Percentiles rank a stretch among this genome's conserved stretches.
These are phyloP conservation scores for Crotalus helleri DNA, from an alignment of 2,113 vertebrate species.

Conservation along the genomic window DNA sequence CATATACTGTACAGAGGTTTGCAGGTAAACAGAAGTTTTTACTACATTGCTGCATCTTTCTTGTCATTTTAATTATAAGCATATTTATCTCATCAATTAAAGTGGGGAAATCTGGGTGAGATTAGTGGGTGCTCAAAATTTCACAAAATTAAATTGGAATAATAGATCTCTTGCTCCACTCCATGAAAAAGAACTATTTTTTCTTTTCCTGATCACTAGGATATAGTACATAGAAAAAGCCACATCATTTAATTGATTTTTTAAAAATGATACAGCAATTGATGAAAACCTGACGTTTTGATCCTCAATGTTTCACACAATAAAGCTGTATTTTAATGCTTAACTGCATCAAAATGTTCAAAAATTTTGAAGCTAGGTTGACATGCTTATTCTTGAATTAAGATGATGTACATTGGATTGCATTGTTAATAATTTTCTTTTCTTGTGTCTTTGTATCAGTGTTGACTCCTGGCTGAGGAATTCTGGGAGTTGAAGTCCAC, in stretches of 20 bases:
- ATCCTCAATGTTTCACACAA: neutral
- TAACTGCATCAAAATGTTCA: neutral
- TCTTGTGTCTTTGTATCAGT: neutral
- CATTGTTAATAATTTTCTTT: neutral
- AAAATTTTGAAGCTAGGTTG: neutral
- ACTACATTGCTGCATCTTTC: neutral
- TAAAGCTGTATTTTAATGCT: neutral
- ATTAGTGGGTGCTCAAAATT: neutral
- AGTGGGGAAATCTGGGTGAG: neutral
- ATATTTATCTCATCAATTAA: neutral
- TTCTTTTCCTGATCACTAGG: neutral
- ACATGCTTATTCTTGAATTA: no score
- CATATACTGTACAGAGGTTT: neutral
- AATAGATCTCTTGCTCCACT: neutral
- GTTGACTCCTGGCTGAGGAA: neutral
- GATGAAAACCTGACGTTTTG: neutral
- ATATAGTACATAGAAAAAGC: neutral
- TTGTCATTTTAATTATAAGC: neutral
- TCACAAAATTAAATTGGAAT: neutral
- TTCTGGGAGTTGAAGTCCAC: no score
- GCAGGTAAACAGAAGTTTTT: neutral
- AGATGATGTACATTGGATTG: neutral
- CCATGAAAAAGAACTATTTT: neutral
- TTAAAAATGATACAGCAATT: neutral
- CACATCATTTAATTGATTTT: neutral